Percentiles rank a stretch among this genome's conserved stretches.
Evolutionary conservation across 2,888 invertebrate genomes (phyloP).

Genomic region (Cerastis leucographa): DNA sequence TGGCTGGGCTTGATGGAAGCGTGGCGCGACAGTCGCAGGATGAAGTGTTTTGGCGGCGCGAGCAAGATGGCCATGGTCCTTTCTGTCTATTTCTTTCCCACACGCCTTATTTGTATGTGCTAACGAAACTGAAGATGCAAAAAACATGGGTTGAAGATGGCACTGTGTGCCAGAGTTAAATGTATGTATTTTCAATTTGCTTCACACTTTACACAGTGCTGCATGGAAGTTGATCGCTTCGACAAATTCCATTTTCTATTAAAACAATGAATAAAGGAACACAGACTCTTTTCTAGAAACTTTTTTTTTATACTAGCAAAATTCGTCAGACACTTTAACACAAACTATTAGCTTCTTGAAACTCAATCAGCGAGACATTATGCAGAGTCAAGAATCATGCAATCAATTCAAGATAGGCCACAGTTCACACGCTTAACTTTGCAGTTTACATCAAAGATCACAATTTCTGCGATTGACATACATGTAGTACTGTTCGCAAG

Average conservation of each 20-base stretch:
- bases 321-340: slow-evolving; percentile 8
- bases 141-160: slow-evolving; percentile 60
- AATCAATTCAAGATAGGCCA: slow-evolving; percentile 33
- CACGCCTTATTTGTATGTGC: slow-evolving; percentile 78
- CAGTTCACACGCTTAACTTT: slow-evolving; percentile 55
- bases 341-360: slow-evolving; percentile 18
- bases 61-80: slow-evolving; percentile 90
- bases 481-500: slow-evolving; percentile 66
- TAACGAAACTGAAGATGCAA: slow-evolving; percentile 83
- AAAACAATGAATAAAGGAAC: slow-evolving; percentile 18
- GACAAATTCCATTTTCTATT: slow-evolving; percentile 42
- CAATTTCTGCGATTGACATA: slow-evolving; percentile 65
- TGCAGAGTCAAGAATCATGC: slow-evolving; percentile 33
- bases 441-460: slow-evolving; percentile 34
- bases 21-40: slow-evolving; percentile 78
- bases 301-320: slow-evolving; percentile 20
- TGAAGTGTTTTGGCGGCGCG: slow-evolving; percentile 82
- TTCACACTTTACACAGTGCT: slow-evolving; percentile 65
- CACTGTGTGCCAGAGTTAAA: slow-evolving; percentile 49
- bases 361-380: slow-evolving; percentile 30
- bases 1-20: slow-evolving; percentile 69
- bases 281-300: slow-evolving; percentile 16
- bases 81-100: slow-evolving; percentile 80
- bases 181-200: slow-evolving; percentile 66
- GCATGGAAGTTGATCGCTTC: slow-evolving; percentile 69